These are phyloP conservation scores for Chloroclystis v-ata DNA, from an alignment of 2,888 invertebrate genomes.

Conservation along the genomic window DNA sequence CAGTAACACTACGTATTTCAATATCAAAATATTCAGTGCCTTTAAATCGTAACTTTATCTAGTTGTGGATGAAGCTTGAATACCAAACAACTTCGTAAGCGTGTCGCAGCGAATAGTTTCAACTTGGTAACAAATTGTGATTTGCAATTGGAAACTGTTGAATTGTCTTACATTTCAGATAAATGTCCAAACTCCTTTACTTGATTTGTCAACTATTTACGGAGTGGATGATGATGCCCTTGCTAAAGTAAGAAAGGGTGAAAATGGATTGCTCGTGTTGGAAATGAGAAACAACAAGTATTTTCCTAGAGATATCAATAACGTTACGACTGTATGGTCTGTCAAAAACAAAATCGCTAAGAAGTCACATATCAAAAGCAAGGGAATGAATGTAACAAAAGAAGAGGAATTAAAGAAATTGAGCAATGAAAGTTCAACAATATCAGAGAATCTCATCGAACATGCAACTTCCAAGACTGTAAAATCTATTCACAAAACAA, in stretches of 20 bases:
- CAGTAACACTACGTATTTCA: slow-evolving; percentile 34
- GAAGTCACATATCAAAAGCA: neutral
- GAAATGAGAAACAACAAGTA: slow-evolving; percentile 42
- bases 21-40: slow-evolving; percentile 36
- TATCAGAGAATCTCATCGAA: slow-evolving; percentile 14
- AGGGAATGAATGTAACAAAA: neutral
- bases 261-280: slow-evolving; percentile 49
- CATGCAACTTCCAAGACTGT: neutral
- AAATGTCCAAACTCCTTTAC: slow-evolving; percentile 56
- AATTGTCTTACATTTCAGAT: slow-evolving; percentile 38
- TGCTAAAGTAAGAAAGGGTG: slow-evolving; percentile 40
- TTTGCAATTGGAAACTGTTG: slow-evolving; percentile 16
- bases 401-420: neutral
- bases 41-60: slow-evolving; percentile 37
- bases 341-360: neutral
- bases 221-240: slow-evolving; percentile 49
- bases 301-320: slow-evolving; percentile 38
- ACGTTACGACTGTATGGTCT: slow-evolving; percentile 9
- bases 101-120: slow-evolving; percentile 23
- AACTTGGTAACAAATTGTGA: slow-evolving; percentile 24
- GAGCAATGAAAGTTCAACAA: slow-evolving; percentile 1
- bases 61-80: slow-evolving; percentile 26
- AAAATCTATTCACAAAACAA: neutral
- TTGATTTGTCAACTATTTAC: slow-evolving; percentile 60
- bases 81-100: slow-evolving; percentile 28